Percentiles rank a stretch among this genome's conserved stretches.
Evolutionary conservation across 2,888 invertebrate species (phyloP).

Genomic region (Pinctada fucata): DNA sequence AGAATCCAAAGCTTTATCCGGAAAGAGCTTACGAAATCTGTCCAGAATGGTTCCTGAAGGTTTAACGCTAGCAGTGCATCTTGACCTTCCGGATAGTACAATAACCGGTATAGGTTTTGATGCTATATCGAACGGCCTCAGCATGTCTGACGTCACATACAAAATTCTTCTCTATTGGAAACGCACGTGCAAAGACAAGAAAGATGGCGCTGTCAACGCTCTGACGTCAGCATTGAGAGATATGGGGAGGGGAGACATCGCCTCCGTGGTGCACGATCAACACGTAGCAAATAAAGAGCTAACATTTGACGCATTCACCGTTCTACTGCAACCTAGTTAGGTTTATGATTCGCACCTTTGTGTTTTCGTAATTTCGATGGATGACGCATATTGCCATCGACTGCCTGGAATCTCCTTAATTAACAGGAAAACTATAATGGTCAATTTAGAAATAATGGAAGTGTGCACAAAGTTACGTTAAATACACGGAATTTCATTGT

Average conservation of each 20-base stretch:
- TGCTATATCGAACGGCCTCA: conserved; percentile 73
- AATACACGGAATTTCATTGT: too few species aligned
- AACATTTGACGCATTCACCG: conserved; percentile 61
- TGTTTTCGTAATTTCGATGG: too few species aligned
- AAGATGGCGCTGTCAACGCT: conserved; percentile 65
- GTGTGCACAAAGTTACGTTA: too few species aligned
- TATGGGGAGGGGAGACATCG: conserved; percentile 70
- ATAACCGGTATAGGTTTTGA: conserved; percentile 76
- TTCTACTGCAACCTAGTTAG: conserved; percentile 2
- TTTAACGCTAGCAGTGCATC: conserved; percentile 74
- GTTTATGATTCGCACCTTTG: too few species aligned
- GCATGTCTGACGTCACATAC: conserved; percentile 74
- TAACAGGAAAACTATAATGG: too few species aligned
- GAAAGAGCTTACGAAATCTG: conserved; percentile 71
- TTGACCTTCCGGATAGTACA: conserved; percentile 74
- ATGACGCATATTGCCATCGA: too few species aligned
- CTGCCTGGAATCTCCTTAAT: too few species aligned
- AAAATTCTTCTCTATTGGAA: conserved; percentile 75
- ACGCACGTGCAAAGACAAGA: conserved; percentile 65
- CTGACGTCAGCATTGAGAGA: conserved; percentile 65
- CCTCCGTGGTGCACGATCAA: conserved; percentile 62
- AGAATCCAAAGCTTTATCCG: conserved; percentile 72
- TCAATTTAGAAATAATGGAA: too few species aligned
- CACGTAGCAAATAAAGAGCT: conserved; percentile 70
- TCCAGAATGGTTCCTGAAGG: conserved; percentile 73